phyloP scores from a whole-genome alignment of 2,113 vertebrate genomes.

The Pachycephala philippinensis region DNA sequence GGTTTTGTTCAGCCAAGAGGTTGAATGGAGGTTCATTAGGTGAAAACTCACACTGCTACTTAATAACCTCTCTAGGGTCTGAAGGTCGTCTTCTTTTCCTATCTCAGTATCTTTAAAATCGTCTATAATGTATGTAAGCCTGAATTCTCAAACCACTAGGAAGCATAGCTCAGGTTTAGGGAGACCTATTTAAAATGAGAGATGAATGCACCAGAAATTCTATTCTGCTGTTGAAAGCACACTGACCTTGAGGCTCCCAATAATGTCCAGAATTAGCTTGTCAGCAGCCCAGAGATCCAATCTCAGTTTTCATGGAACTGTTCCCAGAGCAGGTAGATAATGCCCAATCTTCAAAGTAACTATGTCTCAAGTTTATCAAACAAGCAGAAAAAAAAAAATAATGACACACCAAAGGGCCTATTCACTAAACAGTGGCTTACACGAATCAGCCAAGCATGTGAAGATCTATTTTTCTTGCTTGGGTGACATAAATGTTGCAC shows the following conservation, averaged over 20 bases:
- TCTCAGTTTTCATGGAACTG: slow-evolving; percentile 54
- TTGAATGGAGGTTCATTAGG: background rate
- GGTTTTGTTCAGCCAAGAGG: background rate
- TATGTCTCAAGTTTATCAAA: slow-evolving; percentile 62
- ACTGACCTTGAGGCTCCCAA: slow-evolving; percentile 28
- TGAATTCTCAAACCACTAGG: background rate
- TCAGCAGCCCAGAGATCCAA: slow-evolving; percentile 55
- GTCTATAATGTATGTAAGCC: background rate
- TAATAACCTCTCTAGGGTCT: background rate
- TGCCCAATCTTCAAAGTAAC: slow-evolving; percentile 55
- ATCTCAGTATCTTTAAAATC: background rate
- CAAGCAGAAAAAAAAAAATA: background rate
- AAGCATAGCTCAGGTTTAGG: background rate
- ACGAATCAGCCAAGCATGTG: slow-evolving; percentile 13
- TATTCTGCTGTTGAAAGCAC: slow-evolving; percentile 49
- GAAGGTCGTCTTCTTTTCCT: background rate
- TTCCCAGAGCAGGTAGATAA: slow-evolving; percentile 63
- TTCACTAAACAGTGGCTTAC: slow-evolving; percentile 42
- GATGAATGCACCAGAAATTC: slow-evolving; percentile 47
- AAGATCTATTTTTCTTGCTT: slow-evolving; percentile 55
- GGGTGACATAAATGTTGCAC: slow-evolving; percentile 45
- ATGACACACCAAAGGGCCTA: slow-evolving; percentile 46
- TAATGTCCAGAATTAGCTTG: slow-evolving; percentile 63
- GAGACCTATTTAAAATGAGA: slow-evolving; percentile 13
- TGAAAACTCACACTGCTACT: background rate